Conservation (phyloP, 1,140 invertebrate species). For the Plectrocnemia conspersa region DNA sequence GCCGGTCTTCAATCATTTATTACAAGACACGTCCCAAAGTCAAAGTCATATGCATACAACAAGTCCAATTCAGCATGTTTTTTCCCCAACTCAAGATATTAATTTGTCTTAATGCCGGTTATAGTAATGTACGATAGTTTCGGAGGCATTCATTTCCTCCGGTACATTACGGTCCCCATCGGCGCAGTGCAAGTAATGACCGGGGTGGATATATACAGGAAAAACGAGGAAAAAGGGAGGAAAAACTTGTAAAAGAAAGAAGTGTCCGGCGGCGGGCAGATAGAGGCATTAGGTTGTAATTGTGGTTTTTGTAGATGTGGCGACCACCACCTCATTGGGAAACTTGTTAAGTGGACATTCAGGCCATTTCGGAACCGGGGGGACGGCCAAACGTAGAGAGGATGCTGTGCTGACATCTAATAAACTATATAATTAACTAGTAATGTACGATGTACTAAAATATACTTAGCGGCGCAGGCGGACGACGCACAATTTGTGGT, state of each 20-base stretch:
- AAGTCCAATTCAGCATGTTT: no score
- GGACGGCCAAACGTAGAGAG: no score
- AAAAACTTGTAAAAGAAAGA: conserved; percentile 22
- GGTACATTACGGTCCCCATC: neutral
- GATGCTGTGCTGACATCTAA: conserved; percentile 12
- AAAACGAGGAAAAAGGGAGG: neutral
- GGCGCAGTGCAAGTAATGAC: conserved; percentile 1
- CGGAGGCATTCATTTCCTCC: neutral
- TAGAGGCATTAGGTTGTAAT: conserved; percentile 36
- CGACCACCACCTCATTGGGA: conserved; percentile 20
- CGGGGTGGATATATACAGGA: neutral
- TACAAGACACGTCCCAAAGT: no score
- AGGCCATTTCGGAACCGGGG: conserved; percentile 4
- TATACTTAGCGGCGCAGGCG: no score
- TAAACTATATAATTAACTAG: conserved; percentile 22
- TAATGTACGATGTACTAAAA: conserved; percentile 19
- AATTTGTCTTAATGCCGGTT: no score
- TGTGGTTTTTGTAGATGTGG: conserved; percentile 26
- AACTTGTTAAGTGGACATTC: conserved; percentile 36
- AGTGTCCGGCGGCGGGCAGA: conserved; percentile 30
- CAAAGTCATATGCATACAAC: no score
- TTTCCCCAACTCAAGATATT: no score
- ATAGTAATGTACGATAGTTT: neutral
- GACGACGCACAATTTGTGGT: no score
- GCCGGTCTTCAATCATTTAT: no score